Percentiles rank a stretch among this genome's conserved stretches.
Evolutionary conservation across 2,797 vertebrate species (phyloP).

Genomic region (Sebastolobus alascanus): DNA sequence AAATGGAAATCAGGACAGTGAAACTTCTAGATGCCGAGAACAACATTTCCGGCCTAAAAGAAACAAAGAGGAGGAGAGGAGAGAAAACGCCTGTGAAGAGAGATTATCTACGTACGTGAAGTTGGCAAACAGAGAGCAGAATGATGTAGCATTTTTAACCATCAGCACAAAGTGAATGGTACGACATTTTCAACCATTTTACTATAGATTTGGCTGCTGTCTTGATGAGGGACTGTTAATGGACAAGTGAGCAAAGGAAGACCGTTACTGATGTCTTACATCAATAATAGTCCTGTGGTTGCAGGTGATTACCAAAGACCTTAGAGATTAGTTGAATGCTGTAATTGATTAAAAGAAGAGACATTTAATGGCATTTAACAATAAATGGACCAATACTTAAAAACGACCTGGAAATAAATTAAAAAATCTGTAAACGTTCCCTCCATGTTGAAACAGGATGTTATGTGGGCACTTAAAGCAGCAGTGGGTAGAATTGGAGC

Average conservation of each 20-base stretch:
- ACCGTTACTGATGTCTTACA: not conserved
- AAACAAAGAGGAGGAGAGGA: not conserved
- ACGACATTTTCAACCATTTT: not conserved
- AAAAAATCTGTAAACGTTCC: too few species aligned
- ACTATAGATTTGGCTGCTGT: not conserved
- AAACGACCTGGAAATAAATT: not conserved
- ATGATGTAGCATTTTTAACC: constrained; percentile 34
- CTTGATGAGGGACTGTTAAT: constrained; percentile 6
- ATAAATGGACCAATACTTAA: not conserved
- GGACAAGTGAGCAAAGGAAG: not conserved
- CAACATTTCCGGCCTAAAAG: not conserved
- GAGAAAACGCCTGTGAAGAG: not conserved
- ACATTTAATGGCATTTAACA: not conserved
- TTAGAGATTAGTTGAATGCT: not conserved
- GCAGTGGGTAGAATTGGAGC: too few species aligned
- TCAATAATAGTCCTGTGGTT: not conserved
- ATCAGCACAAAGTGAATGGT: not conserved
- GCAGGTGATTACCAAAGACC: not conserved
- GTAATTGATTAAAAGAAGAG: not conserved
- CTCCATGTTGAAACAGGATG: not conserved
- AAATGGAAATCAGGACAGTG: not conserved
- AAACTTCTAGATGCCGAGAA: not conserved
- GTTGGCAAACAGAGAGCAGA: constrained; percentile 18
- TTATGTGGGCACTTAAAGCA: not conserved
- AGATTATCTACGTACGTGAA: not conserved